A percentile compares a stretch with the other conserved stretches of the same genome.
These are phyloP conservation scores for Urosaurus nigricauda DNA, from an alignment of 2,797 vertebrate genomes.

Conservation along the genomic window DNA sequence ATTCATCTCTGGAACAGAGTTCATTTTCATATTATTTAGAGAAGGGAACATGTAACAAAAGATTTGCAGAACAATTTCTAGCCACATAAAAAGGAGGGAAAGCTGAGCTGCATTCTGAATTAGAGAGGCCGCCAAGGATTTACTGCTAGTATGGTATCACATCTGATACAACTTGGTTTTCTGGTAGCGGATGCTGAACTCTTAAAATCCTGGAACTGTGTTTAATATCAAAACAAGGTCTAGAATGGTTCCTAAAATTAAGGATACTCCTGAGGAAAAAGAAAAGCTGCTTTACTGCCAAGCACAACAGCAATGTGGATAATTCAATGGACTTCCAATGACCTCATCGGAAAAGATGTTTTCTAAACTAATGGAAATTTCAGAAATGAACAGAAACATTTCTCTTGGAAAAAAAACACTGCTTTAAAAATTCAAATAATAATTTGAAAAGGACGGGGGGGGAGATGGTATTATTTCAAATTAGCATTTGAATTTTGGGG, in stretches of 20 bases:
- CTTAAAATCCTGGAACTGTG: conserved; percentile 33
- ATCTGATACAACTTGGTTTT: conserved; percentile 31
- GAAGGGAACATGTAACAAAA: conserved; percentile 15
- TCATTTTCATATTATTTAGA: not conserved
- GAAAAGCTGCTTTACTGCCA: conserved; percentile 32
- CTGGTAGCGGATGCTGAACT: conserved; percentile 21
- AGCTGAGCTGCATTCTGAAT: not conserved
- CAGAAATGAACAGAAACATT: conserved; percentile 37
- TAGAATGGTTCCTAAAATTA: conserved; percentile 46
- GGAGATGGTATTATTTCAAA: not conserved
- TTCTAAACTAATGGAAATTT: conserved; percentile 44
- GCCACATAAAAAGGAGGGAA: conserved; percentile 2
- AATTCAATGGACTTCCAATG: conserved; percentile 44
- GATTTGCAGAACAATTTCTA: not conserved
- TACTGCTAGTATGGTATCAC: not conserved
- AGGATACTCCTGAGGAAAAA: conserved; percentile 38
- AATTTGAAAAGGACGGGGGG: not conserved
- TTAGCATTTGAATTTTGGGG: not conserved
- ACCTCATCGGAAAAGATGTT: conserved; percentile 41
- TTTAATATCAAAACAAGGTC: conserved; percentile 44
- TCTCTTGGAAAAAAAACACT: not conserved
- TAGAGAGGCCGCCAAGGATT: not conserved
- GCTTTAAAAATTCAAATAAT: not conserved
- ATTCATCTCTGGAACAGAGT: not conserved
- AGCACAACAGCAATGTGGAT: conserved; percentile 32